phyloP scores from a whole-genome alignment of 2,888 invertebrate species.

The Drosophila pseudotalamancana region DNA sequence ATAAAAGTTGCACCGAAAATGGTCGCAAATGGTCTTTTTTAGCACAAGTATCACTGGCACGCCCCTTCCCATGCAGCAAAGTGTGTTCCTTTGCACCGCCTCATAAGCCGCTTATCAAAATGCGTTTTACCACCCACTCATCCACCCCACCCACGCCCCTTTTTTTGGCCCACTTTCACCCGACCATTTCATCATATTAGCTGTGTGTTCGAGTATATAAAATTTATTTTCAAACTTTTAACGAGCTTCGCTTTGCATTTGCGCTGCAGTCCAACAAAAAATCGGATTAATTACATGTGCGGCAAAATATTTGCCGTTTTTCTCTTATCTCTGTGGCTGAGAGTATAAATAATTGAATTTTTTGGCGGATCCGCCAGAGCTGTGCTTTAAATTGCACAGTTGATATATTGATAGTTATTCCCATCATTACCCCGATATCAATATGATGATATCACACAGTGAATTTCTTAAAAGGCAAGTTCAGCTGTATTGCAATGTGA shows the following conservation, averaged over 20 bases:
- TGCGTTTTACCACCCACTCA: slow-evolving; percentile 35
- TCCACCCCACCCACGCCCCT: too few species aligned
- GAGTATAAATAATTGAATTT: not conserved
- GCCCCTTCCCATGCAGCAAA: not conserved
- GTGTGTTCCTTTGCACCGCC: slow-evolving; percentile 16
- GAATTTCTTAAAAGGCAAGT: too few species aligned
- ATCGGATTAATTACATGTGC: slow-evolving; percentile 51
- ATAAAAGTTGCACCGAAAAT: slow-evolving; percentile 37
- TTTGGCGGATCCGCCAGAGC: not conserved
- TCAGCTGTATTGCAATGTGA: too few species aligned
- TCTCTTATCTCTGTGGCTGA: slow-evolving; percentile 11
- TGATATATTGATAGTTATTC: too few species aligned
- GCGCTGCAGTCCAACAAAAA: slow-evolving; percentile 17
- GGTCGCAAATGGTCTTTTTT: slow-evolving; percentile 48
- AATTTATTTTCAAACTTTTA: slow-evolving; percentile 70
- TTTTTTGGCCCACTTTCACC: not conserved
- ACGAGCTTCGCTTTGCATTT: slow-evolving; percentile 52
- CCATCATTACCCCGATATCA: too few species aligned
- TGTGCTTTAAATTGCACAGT: not conserved
- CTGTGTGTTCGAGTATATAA: slow-evolving; percentile 61
- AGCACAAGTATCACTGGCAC: slow-evolving; percentile 16
- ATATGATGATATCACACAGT: too few species aligned
- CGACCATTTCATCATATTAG: slow-evolving; percentile 47
- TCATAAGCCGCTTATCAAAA: slow-evolving; percentile 70
- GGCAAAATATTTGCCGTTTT: slow-evolving; percentile 2